Evolutionary conservation across 2,888 invertebrate species (phyloP), one percentile per base, ranked within the genome.

Genomic region (Microplitis deprimator): DNA sequence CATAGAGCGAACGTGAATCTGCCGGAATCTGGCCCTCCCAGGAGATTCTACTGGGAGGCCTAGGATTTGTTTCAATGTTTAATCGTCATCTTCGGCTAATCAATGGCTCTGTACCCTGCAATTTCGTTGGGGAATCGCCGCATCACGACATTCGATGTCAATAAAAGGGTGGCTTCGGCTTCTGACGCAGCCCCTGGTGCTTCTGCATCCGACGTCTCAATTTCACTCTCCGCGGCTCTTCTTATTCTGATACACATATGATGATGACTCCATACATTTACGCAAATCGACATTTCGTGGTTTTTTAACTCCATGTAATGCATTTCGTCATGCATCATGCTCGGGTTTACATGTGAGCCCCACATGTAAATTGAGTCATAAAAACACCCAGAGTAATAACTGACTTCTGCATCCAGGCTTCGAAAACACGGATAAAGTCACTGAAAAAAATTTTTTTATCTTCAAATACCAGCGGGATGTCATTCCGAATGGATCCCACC

Each of bases 11-110:
- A 20, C 41, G 41, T 62, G 50, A 40, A 68, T 64, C 61, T 62
- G 40, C 59, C 38, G 41, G 7, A 71, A 73, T 20, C 20, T 50
- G 79, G 88, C 85, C 89, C 89, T 88, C 89, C 89, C 89, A 89
- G 89, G 87, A 89, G 88, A 87, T 87, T 86, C 81, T 87, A 83
- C 85, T 86, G 86, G 88, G 88, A 87, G 89, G 88, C 86, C 89
- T 88, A 88, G 89, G 50, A 50, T 50, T 50, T 50, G 50, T 50
- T 50, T 50, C 13, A 89, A 88, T 88, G 88, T 89, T 89, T 88
- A 88, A 89, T 89, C 89, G 88, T 82, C 83, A 82, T 84, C 83
- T 85, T 84, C 50, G 13, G 50, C 85, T 88, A 89, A 88, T 88
- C 89, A 89, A 89, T 88, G 87, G 84, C 83, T 80, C 76, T 83